Conservation (phyloP, 35 echinoderm and acorn worm species). For the Heliocidaris erythrogramma region DNA sequence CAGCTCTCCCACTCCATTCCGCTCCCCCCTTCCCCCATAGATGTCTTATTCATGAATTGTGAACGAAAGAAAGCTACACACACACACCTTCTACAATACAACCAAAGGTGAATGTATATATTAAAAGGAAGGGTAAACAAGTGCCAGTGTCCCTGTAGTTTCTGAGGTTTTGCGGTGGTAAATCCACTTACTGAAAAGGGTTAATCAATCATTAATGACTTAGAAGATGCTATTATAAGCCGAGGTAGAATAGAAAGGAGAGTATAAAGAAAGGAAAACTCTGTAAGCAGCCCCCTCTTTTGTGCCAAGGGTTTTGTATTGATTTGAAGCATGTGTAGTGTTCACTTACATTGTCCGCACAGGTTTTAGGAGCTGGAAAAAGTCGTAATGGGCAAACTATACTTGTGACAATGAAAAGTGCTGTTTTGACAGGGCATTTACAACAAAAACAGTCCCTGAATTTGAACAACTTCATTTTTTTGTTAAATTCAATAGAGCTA, state of each 20-base stretch:
- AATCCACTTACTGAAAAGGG: background rate
- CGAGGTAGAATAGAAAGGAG: background rate
- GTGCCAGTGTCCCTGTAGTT: background rate
- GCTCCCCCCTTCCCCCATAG: background rate
- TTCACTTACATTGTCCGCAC: background rate
- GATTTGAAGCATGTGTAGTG: background rate
- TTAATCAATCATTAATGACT: background rate
- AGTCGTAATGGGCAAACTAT: background rate
- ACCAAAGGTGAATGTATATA: background rate
- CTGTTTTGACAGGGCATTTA: no score
- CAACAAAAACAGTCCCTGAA: no score
- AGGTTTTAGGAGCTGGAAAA: background rate
- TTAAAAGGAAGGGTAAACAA: constrained; percentile 1
- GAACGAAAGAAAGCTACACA: background rate
- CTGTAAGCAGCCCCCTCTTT: background rate
- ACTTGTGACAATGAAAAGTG: no score
- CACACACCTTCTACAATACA: background rate
- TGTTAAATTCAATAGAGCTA: no score
- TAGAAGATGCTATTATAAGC: background rate
- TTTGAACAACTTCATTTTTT: no score
- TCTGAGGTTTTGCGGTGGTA: background rate
- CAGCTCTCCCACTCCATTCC: background rate
- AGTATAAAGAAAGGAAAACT: background rate
- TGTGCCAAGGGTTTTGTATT: background rate
- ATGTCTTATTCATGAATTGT: background rate